Evolutionary conservation across 2,888 invertebrate genomes (phyloP).

Genomic region (Nephrocerus scutellatus): DNA sequence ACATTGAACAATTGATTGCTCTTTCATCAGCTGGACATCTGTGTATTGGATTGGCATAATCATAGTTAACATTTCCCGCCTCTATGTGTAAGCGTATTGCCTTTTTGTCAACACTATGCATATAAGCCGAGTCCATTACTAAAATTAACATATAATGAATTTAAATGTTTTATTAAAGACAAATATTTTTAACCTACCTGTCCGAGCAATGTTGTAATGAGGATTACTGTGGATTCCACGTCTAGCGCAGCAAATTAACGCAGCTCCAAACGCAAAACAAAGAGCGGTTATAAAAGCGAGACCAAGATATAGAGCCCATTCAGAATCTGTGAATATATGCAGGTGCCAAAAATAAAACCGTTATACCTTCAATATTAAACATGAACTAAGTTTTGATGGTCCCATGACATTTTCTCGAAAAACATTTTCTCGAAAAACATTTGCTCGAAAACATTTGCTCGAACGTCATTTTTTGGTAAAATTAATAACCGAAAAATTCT

Average conservation of each 20-base stretch:
- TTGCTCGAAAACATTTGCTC: too few species aligned
- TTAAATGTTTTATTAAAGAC: background rate
- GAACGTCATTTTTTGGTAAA: too few species aligned
- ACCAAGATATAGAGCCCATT: conserved; percentile 47
- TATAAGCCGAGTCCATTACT: conserved; percentile 87
- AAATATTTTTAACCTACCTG: conserved; percentile 33
- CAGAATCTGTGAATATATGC: conserved; percentile 35
- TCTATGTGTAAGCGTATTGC: conserved; percentile 52
- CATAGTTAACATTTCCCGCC: conserved; percentile 67
- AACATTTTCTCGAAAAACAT: too few species aligned
- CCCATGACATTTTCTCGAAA: too few species aligned
- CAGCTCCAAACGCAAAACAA: conserved; percentile 42
- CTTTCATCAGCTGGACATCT: conserved; percentile 37
- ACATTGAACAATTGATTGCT: conserved; percentile 52
- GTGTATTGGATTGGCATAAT: conserved; percentile 62
- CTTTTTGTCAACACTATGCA: conserved; percentile 80
- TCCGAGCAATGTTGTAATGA: conserved; percentile 45
- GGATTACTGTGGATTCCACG: conserved; percentile 41
- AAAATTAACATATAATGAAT: conserved; percentile 29
- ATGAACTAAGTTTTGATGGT: background rate
- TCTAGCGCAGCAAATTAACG: conserved; percentile 42
- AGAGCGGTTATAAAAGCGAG: conserved; percentile 44
- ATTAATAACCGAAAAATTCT: too few species aligned
- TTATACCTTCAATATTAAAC: background rate
- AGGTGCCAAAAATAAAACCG: conserved; percentile 1